Conservation (phyloP, 1,140 invertebrate genomes). For the Daktulosphaira vitifoliae region DNA sequence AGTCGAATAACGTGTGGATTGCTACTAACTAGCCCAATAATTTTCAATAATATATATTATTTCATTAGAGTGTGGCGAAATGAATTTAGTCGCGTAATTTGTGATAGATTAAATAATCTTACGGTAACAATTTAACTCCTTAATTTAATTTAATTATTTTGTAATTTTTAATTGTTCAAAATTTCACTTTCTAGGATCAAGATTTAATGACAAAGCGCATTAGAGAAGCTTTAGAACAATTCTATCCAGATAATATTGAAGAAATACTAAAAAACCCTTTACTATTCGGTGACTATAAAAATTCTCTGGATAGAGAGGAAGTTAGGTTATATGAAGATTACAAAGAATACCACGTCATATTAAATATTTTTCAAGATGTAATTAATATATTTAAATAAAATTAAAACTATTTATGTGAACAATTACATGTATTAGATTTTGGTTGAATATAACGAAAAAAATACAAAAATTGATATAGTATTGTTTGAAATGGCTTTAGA, state of each 20-base stretch:
- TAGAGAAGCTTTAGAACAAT: background rate
- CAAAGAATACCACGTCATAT: slow-evolving; percentile 75
- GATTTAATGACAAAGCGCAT: background rate
- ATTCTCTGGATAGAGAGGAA: slow-evolving; percentile 67
- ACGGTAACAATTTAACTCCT: no score
- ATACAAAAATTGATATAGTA: slow-evolving; percentile 61
- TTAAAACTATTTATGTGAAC: background rate
- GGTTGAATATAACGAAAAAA: slow-evolving; percentile 70
- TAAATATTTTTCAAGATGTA: slow-evolving; percentile 74
- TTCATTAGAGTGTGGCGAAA: slow-evolving; percentile 81
- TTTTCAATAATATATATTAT: slow-evolving; percentile 54
- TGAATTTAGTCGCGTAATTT: slow-evolving; percentile 75
- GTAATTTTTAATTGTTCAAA: background rate
- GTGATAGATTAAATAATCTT: slow-evolving; percentile 70
- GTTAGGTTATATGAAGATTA: slow-evolving; percentile 77
- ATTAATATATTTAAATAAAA: background rate
- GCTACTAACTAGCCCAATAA: slow-evolving; percentile 57
- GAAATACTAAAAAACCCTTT: slow-evolving; percentile 68
- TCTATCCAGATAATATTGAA: slow-evolving; percentile 50
- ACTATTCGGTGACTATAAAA: slow-evolving; percentile 78
- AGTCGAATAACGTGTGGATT: slow-evolving; percentile 72
- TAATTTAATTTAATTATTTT: background rate
- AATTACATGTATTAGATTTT: slow-evolving; percentile 53
- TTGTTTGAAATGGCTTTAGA: slow-evolving; percentile 84
- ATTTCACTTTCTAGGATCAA: background rate